phyloP scores from a whole-genome alignment of 1,140 invertebrate species.

The Ceratina australensis region DNA sequence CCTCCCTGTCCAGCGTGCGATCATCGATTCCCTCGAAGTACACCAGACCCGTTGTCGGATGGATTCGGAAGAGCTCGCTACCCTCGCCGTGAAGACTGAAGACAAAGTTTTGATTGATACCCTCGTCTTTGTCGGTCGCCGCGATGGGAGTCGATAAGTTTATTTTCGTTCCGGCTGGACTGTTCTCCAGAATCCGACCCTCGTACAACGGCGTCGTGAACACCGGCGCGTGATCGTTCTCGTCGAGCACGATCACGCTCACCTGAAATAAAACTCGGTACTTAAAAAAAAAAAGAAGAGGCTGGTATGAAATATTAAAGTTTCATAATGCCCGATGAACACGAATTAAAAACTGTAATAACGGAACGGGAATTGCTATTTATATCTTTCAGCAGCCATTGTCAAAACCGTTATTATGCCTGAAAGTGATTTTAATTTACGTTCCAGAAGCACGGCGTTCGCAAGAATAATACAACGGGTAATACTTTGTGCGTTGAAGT shows the following conservation, averaged over 20 bases:
- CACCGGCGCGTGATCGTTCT: conserved; percentile 93
- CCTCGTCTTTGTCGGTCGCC: conserved; percentile 89
- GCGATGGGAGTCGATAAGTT: conserved; percentile 84
- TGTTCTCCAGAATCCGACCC: conserved; percentile 90
- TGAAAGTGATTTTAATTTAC: conserved; percentile 3
- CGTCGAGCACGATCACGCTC: conserved; percentile 89
- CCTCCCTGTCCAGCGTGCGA: conserved; percentile 85
- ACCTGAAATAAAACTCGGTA: conserved; percentile 75
- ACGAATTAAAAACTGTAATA: too few relatives aligned
- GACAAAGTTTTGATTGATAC: conserved; percentile 87
- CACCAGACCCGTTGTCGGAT: conserved; percentile 84
- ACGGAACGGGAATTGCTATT: not conserved
- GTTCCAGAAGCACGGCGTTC: not conserved
- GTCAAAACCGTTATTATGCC: not conserved
- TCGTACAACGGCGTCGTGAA: conserved; percentile 87
- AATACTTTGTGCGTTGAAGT: not conserved
- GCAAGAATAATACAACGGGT: too few relatives aligned
- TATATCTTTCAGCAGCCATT: too few relatives aligned
- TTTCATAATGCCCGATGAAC: too few relatives aligned
- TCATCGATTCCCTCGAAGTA: conserved; percentile 80
- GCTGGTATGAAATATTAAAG: too few relatives aligned
- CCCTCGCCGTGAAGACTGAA: conserved; percentile 88
- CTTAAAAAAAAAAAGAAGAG: not conserved
- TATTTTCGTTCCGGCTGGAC: conserved; percentile 85
- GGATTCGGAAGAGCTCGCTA: conserved; percentile 87